Conservation (phyloP, 2,113 vertebrate species). For the Oplegnathus fasciatus region DNA sequence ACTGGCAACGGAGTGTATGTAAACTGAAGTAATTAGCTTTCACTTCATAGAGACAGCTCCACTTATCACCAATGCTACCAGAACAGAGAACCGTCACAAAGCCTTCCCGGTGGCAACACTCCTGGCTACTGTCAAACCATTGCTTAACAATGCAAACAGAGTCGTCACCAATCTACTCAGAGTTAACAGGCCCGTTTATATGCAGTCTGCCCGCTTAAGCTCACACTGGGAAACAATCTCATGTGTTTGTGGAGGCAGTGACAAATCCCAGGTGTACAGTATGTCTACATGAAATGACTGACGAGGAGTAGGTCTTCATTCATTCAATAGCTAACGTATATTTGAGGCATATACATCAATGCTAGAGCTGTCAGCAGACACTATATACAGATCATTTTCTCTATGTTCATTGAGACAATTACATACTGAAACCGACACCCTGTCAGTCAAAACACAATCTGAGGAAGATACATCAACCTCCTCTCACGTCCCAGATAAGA, state of each 20-base stretch:
- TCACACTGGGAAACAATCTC: not conserved
- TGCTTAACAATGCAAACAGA: conserved; percentile 26
- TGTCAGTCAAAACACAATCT: not conserved
- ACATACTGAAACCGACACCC: not conserved
- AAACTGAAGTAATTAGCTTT: not conserved
- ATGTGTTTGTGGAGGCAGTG: not conserved
- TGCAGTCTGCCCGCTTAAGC: not conserved
- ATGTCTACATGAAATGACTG: not conserved
- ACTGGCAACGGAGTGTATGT: not conserved
- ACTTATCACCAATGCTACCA: not conserved
- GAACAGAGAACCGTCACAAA: conserved; percentile 7
- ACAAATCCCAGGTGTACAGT: not conserved
- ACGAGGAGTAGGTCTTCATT: not conserved
- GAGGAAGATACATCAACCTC: not conserved
- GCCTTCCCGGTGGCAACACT: not conserved
- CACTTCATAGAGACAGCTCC: not conserved
- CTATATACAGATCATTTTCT: not conserved
- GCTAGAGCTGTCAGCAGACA: not conserved
- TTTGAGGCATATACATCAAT: not conserved
- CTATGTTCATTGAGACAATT: not conserved
- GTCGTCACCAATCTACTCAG: not conserved
- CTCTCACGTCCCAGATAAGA: not conserved
- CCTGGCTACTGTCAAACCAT: conserved; percentile 18
- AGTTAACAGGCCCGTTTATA: not conserved
- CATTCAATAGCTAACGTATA: not conserved